These are phyloP conservation scores for Boloria euphrosyne DNA, from an alignment of 2,888 invertebrate genomes.

Conservation along the genomic window DNA sequence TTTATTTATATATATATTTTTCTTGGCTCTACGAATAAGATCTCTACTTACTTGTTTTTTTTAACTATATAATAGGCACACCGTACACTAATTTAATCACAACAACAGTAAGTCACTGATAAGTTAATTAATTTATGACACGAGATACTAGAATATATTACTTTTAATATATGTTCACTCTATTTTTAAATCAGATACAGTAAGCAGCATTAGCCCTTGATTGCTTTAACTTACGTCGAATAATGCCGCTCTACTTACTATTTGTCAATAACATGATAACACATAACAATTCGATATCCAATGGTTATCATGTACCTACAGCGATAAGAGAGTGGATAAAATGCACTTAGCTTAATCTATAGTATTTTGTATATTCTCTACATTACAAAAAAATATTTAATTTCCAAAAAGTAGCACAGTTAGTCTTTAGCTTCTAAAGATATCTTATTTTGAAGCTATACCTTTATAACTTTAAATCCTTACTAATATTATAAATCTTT, in stretches of 20 bases:
- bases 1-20: no score
- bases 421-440: no score
- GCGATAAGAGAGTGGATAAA: constrained; percentile 50
- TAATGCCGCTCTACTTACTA: constrained; percentile 27
- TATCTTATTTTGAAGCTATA: no score
- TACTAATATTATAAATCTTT: no score
- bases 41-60: not conserved
- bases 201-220: not conserved
- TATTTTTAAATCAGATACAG: not conserved
- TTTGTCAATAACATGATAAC: constrained; percentile 52
- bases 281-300: constrained; percentile 53
- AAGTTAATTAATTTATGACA: not conserved
- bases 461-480: no score
- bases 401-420: no score
- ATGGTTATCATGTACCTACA: constrained; percentile 58
- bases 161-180: not conserved
- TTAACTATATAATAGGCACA: not conserved
- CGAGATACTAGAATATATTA: no score
- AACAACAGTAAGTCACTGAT: not conserved
- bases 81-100: constrained; percentile 1
- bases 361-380: not conserved
- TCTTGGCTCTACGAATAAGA: not conserved
- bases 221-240: constrained; percentile 2
- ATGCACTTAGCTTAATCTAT: constrained; percentile 28
- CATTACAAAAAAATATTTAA: no score